phyloP scores from a whole-genome alignment of 2,113 vertebrate genomes.

The Tyto alba region DNA sequence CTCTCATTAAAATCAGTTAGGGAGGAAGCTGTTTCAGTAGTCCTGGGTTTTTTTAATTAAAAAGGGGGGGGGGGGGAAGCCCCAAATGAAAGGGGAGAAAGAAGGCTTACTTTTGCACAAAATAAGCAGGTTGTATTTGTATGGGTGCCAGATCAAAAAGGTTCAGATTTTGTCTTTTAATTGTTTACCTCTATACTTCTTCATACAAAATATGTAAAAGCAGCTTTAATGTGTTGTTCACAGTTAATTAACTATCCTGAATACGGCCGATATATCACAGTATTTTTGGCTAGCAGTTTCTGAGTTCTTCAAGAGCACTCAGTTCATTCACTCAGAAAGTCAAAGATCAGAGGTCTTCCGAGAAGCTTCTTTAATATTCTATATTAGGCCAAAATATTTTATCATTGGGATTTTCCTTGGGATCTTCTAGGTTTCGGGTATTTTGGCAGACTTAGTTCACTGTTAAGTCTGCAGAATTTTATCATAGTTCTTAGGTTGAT shows the following conservation, averaged over 20 bases:
- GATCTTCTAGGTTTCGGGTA: not conserved
- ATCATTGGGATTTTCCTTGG: not conserved
- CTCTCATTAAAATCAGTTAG: not conserved
- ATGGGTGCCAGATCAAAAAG: not conserved
- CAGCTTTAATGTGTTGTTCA: not conserved
- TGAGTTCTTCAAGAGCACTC: not conserved
- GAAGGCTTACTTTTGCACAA: not conserved
- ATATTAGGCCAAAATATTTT: not conserved
- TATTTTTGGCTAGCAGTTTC: not conserved
- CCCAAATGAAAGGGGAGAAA: not conserved
- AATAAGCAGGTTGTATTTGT: not conserved
- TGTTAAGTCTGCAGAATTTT: not conserved
- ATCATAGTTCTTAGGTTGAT: not conserved
- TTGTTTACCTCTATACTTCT: not conserved
- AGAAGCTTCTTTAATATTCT: not conserved
- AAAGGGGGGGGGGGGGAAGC: fast-evolving
- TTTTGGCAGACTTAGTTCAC: not conserved
- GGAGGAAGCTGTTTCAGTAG: not conserved
- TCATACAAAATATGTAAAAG: not conserved
- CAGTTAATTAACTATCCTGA: not conserved
- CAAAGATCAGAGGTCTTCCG: not conserved
- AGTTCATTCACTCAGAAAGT: not conserved
- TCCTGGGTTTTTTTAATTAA: not conserved
- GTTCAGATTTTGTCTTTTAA: not conserved
- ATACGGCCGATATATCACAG: not conserved